A percentile compares a stretch with the other conserved stretches of the same genome.
Evolutionary conservation across 2,888 invertebrate genomes (phyloP).

Genomic region (Drosophila diplacantha): DNA sequence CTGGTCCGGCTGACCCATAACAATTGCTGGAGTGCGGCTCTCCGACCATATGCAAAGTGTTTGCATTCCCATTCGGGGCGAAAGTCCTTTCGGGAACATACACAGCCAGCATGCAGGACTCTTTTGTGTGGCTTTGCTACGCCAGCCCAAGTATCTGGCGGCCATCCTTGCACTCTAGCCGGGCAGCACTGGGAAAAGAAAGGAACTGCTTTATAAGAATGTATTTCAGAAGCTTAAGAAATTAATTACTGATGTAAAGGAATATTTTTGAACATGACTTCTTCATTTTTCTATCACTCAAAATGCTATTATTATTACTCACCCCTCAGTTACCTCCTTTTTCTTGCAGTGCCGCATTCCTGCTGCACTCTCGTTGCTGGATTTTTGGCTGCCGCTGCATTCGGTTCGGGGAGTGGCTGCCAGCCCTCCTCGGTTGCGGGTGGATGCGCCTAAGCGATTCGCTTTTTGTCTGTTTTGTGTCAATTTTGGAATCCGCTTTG

Average conservation of each 20-base stretch:
- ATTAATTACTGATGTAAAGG: too few relatives aligned
- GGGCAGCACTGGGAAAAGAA: constrained; percentile 26
- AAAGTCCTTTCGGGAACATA: constrained; percentile 30
- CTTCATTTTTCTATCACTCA: not conserved
- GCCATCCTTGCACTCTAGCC: constrained; percentile 45
- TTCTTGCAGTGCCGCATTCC: constrained; percentile 30
- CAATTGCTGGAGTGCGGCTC: constrained; percentile 23
- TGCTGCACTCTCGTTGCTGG: constrained; percentile 56
- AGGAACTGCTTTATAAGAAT: accelerated
- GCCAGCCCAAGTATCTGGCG: constrained; percentile 61
- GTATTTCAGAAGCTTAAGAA: not conserved
- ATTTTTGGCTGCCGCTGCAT: constrained; percentile 48
- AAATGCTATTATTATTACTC: not conserved
- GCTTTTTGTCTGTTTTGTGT: constrained; percentile 66
- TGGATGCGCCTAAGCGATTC: constrained; percentile 73
- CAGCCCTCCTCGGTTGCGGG: constrained; percentile 37
- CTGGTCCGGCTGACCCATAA: constrained; percentile 23
- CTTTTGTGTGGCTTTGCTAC: constrained; percentile 68
- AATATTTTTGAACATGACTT: too few relatives aligned
- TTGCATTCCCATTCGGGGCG: constrained; percentile 26
- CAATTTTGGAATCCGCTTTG: constrained; percentile 74
- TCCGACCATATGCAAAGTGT: constrained; percentile 24
- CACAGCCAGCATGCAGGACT: constrained; percentile 37
- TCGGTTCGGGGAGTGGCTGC: constrained; percentile 14
- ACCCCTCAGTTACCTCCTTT: constrained; percentile 26